A percentile compares a stretch with the other conserved stretches of the same genome.
Conservation (phyloP, 1,140 invertebrate species). For the Drosophila ambigua region DNA sequence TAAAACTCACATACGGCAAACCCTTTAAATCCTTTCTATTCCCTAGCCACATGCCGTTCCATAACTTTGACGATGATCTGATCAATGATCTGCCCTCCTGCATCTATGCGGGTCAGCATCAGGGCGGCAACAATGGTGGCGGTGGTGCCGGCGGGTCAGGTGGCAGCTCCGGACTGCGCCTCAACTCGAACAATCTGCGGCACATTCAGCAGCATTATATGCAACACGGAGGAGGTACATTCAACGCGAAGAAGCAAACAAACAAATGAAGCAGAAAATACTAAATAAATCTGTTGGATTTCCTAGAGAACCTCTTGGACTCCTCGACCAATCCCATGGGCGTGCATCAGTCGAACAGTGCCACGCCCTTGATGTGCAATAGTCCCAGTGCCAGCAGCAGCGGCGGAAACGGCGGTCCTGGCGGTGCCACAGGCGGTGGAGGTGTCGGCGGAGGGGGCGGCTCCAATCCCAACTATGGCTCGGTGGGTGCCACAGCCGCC, state of each 20-base stretch:
- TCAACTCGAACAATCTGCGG: constrained; percentile 73
- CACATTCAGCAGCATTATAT: constrained; percentile 83
- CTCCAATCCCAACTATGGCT: constrained; percentile 46
- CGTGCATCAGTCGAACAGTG: constrained; percentile 51
- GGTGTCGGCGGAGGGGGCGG: constrained; percentile 12
- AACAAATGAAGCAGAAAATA: too few relatives aligned
- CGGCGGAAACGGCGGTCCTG: constrained; percentile 42
- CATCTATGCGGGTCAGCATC: constrained; percentile 79
- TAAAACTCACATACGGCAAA: neutral
- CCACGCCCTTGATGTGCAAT: constrained; percentile 70
- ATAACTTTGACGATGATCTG: constrained; percentile 82
- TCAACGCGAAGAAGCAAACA: neutral
- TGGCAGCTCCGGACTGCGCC: constrained; percentile 52
- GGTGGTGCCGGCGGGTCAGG: constrained; percentile 31
- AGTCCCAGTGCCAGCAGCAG: constrained; percentile 76
- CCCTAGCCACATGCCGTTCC: constrained; percentile 76
- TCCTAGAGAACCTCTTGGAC: constrained; percentile 69
- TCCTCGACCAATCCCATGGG: constrained; percentile 68
- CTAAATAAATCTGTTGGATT: neutral
- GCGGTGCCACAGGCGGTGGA: constrained; percentile 24
- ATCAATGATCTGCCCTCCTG: constrained; percentile 83
- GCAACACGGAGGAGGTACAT: constrained; percentile 69
- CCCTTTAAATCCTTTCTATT: neutral
- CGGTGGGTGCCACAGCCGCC: constrained; percentile 84
- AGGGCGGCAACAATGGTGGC: constrained; percentile 30